Evolutionary conservation across 2,113 vertebrate genomes (phyloP).

Genomic region (Dasypus novemcinctus): DNA sequence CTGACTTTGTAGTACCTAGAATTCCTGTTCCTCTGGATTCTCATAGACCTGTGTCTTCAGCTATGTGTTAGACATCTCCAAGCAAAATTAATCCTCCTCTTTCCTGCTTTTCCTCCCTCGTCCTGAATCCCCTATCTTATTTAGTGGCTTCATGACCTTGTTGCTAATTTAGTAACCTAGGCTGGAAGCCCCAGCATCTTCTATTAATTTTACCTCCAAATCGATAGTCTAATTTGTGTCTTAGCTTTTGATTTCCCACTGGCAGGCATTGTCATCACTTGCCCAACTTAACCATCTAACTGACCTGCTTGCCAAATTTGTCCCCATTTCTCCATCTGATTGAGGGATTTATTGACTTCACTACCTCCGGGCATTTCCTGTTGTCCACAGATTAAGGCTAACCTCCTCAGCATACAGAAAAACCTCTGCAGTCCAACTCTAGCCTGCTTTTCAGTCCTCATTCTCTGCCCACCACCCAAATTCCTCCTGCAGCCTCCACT

Average conservation of each 20-base stretch:
- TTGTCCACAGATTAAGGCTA: background rate
- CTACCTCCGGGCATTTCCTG: background rate
- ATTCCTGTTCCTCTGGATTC: background rate
- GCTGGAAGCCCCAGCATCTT: background rate
- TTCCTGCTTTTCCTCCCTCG: background rate
- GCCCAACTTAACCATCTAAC: background rate
- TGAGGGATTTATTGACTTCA: background rate
- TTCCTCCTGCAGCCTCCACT: background rate
- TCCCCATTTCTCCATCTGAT: background rate
- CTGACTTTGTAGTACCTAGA: background rate
- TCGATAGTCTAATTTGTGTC: background rate
- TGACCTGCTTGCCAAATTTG: background rate
- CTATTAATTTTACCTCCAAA: background rate
- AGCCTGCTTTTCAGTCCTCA: background rate
- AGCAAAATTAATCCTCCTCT: background rate
- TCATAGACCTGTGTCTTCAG: slow-evolving; percentile 23
- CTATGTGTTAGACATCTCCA: background rate
- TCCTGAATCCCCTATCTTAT: background rate
- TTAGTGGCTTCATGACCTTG: background rate
- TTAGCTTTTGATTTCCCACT: background rate
- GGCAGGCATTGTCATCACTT: background rate
- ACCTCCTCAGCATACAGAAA: background rate
- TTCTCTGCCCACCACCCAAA: background rate
- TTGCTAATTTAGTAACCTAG: background rate
- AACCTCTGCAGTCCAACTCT: background rate